Conservation (phyloP, 2,797 vertebrate species). For the Hydrophis major region DNA sequence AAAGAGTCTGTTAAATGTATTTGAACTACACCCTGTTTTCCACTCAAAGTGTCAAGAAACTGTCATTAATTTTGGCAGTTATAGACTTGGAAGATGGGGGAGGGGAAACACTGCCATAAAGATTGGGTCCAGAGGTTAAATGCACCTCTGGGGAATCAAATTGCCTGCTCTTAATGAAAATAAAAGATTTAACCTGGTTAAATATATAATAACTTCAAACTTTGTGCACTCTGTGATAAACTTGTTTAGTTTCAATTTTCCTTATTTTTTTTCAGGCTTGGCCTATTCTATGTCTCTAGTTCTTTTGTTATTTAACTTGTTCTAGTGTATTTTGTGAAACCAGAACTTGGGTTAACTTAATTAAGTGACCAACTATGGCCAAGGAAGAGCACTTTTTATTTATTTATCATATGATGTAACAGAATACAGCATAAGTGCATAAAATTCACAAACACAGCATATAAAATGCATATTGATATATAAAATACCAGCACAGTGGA, state of each 20-base stretch:
- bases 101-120: not conserved
- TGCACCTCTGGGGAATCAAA: not conserved
- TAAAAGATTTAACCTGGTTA: not conserved
- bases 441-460: not conserved
- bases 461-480: not conserved
- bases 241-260: not conserved
- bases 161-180: not conserved
- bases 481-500: not conserved
- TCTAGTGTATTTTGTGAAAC: not conserved
- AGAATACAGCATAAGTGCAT: not conserved
- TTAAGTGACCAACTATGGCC: not conserved
- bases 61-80: not conserved
- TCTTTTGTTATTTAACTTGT: not conserved
- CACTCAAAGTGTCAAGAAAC: not conserved
- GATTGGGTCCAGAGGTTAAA: not conserved
- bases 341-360: not conserved
- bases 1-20: not conserved
- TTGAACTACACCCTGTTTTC: not conserved
- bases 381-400: not conserved
- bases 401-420: not conserved
- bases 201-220: not conserved
- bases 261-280: not conserved
- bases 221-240: not conserved
- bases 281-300: not conserved
- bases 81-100: not conserved